phyloP scores from a whole-genome alignment of 2,888 invertebrate species.

The Drosophila lutescens region DNA sequence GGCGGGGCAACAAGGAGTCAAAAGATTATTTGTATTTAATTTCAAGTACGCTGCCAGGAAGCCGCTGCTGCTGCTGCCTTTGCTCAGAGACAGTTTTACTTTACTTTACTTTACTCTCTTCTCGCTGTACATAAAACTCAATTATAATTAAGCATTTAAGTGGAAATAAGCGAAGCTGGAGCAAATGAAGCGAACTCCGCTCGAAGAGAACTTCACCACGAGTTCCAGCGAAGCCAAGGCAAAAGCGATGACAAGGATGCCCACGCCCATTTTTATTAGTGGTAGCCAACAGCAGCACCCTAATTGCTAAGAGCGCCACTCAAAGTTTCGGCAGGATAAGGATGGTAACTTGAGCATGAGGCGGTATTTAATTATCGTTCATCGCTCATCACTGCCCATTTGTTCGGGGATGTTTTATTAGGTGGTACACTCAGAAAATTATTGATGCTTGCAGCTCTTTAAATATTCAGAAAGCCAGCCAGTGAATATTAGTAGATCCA shows the following conservation, averaged over 20 bases:
- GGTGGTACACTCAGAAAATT: slow-evolving; percentile 28
- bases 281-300: slow-evolving; percentile 52
- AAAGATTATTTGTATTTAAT: slow-evolving; percentile 79
- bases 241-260: slow-evolving; percentile 43
- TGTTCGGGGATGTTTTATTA: slow-evolving; percentile 41
- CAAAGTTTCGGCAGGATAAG: slow-evolving; percentile 43
- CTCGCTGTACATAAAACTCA: slow-evolving; percentile 69
- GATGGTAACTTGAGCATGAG: slow-evolving; percentile 19
- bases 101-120: not conserved
- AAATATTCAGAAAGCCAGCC: no score
- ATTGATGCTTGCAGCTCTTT: no score
- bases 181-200: slow-evolving; percentile 69
- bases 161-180: slow-evolving; percentile 71
- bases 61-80: slow-evolving; percentile 22
- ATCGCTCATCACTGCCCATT: slow-evolving; percentile 44
- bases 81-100: slow-evolving; percentile 49
- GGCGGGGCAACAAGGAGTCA: slow-evolving; percentile 55
- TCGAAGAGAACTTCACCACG: slow-evolving; percentile 12
- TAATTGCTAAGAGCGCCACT: slow-evolving; percentile 67
- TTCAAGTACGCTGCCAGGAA: slow-evolving; percentile 62
- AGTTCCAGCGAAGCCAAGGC: slow-evolving; percentile 3
- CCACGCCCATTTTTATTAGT: slow-evolving; percentile 58
- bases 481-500: no score
- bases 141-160: slow-evolving; percentile 81
- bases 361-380: slow-evolving; percentile 72